These are phyloP conservation scores for Peromyscus maniculatus DNA, from an alignment of 2,113 vertebrate species.

Conservation along the genomic window DNA sequence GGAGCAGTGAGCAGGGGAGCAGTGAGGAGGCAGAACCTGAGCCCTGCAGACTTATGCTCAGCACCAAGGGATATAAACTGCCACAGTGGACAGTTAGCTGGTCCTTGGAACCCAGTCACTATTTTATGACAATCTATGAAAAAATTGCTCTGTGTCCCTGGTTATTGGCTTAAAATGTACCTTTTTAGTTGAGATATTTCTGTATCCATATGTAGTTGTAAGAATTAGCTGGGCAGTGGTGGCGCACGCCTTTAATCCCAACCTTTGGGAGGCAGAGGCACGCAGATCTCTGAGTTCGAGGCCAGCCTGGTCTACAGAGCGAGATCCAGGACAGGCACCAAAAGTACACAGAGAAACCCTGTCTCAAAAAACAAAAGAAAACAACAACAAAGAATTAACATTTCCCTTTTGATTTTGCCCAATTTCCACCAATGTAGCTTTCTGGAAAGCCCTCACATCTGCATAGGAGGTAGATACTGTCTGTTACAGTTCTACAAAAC, in stretches of 20 bases:
- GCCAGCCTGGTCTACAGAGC: no score
- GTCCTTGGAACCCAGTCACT: not conserved
- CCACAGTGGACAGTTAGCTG: not conserved
- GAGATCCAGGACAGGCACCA: no score
- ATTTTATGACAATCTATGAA: constrained; percentile 12
- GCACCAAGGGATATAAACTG: not conserved
- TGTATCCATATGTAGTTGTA: not conserved
- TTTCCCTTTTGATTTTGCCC: constrained; percentile 20
- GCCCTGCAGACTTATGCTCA: not conserved
- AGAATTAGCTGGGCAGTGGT: no score
- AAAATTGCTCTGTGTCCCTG: constrained; percentile 7
- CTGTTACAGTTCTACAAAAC: not conserved
- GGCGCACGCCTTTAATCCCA: no score
- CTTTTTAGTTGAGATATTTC: not conserved
- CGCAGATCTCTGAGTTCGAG: no score
- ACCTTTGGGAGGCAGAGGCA: no score
- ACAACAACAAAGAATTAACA: not conserved
- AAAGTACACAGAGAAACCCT: no score
- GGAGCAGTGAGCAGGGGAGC: not conserved
- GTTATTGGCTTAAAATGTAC: not conserved
- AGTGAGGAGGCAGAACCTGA: not conserved
- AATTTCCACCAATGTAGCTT: not conserved
- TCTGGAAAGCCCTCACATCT: not conserved
- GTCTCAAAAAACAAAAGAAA: no score
- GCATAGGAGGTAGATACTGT: not conserved